Conservation (phyloP, 2,113 vertebrate genomes). For the Miniopterus natalensis region DNA sequence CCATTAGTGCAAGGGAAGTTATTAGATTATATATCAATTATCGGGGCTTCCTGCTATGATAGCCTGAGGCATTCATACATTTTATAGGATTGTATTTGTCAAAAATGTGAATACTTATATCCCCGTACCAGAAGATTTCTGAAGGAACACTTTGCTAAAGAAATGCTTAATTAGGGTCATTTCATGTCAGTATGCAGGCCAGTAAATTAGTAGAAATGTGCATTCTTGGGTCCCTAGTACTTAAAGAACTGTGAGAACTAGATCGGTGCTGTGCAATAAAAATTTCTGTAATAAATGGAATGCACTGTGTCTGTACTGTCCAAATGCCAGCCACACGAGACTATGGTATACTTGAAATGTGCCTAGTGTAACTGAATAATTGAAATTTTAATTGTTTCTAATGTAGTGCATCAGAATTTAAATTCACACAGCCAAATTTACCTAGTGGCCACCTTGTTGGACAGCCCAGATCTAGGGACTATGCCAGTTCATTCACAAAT, state of each 20-base stretch:
- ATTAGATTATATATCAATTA: conserved; percentile 26
- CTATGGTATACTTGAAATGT: not conserved
- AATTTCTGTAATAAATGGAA: not conserved
- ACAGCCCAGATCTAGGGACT: not conserved
- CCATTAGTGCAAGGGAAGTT: not conserved
- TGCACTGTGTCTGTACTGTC: not conserved
- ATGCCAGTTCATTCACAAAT: not conserved
- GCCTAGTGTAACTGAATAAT: not conserved
- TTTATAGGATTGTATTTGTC: not conserved
- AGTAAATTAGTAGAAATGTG: not conserved
- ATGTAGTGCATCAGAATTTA: not conserved
- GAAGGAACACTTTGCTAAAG: not conserved
- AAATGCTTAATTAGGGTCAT: not conserved
- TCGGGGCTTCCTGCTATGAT: not conserved
- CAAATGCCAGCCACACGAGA: not conserved
- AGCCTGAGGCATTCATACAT: not conserved
- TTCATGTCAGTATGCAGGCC: not conserved
- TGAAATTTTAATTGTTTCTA: not conserved
- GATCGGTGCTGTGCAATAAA: not conserved
- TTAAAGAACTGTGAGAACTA: not conserved
- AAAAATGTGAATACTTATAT: not conserved
- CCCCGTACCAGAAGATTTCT: not conserved
- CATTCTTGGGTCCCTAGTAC: not conserved
- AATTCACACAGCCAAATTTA: not conserved
- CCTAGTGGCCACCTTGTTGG: not conserved